These are phyloP conservation scores for Pseudachorutes palmiensis DNA, from an alignment of 1,140 invertebrate genomes.

Conservation along the genomic window DNA sequence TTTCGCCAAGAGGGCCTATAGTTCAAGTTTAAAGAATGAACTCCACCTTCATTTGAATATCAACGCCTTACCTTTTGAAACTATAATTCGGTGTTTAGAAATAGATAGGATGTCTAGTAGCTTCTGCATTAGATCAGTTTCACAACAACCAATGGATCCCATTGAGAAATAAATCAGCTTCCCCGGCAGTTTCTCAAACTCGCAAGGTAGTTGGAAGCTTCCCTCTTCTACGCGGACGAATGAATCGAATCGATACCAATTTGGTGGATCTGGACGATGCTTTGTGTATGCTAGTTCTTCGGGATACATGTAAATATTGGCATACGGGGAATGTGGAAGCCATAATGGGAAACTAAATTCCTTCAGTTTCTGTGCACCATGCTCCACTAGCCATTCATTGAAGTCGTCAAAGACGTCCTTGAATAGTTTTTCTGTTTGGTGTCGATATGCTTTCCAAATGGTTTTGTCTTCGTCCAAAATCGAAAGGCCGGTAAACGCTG, in stretches of 20 bases:
- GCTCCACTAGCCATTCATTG: background rate
- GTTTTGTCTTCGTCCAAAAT: background rate
- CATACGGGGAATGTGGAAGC: background rate
- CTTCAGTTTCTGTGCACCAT: background rate
- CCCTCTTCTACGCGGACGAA: background rate
- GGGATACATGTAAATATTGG: constrained; percentile 12
- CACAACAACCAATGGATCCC: constrained; percentile 1
- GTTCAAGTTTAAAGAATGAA: background rate
- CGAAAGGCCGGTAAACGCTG: background rate
- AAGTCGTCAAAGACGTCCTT: background rate
- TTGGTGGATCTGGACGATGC: background rate
- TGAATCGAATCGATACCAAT: background rate
- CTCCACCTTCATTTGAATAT: too few relatives aligned
- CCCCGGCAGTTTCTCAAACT: background rate
- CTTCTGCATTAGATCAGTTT: background rate
- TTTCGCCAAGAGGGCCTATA: background rate
- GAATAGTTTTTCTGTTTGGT: background rate
- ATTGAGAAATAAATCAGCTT: constrained; percentile 15
- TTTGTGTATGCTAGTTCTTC: constrained; percentile 2
- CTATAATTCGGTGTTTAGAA: background rate
- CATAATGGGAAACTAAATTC: background rate
- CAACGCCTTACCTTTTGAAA: constrained; percentile 7
- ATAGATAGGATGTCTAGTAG: background rate
- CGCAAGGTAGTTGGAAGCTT: background rate
- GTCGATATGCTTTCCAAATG: background rate